These are phyloP conservation scores for Adelphocoris suturalis DNA, from an alignment of 2,888 invertebrate genomes.

Conservation along the genomic window DNA sequence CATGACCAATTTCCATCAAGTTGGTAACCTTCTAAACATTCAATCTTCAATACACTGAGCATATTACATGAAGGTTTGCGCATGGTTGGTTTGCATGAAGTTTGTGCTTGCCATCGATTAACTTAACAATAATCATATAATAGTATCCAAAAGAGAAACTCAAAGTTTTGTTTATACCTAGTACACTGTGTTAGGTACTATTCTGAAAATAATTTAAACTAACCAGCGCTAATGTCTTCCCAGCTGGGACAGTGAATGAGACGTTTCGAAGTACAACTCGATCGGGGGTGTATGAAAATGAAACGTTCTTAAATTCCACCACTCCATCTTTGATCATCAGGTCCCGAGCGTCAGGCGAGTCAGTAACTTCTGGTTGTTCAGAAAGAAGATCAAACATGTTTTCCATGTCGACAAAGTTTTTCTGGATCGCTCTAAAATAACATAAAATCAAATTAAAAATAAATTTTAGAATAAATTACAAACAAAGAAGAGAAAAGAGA, in stretches of 20 bases:
- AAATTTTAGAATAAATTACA: background rate
- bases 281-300: constrained; percentile 92
- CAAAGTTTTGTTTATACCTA: too few relatives aligned
- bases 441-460: background rate
- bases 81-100: too few relatives aligned
- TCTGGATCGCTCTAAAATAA: constrained; percentile 91
- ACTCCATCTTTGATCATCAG: constrained; percentile 85
- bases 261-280: constrained; percentile 87
- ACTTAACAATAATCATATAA: too few relatives aligned
- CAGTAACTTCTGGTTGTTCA: constrained; percentile 91
- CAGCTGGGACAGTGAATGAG: constrained; percentile 88
- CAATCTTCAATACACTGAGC: too few relatives aligned
- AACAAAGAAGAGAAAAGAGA: background rate
- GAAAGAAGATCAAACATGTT: constrained; percentile 98
- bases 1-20: too few relatives aligned
- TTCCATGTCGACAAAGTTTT: constrained; percentile 99
- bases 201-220: constrained; percentile 75
- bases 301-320: constrained; percentile 93
- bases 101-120: too few relatives aligned
- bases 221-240: constrained; percentile 90
- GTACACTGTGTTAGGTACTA: too few relatives aligned
- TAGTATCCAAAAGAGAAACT: too few relatives aligned
- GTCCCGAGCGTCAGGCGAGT: constrained; percentile 88
- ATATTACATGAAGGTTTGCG: too few relatives aligned
- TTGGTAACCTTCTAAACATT: too few relatives aligned